A percentile compares a stretch with the other conserved stretches of the same genome.
phyloP scores from a whole-genome alignment of 1,140 invertebrate genomes.

The Uloborus diversus region DNA sequence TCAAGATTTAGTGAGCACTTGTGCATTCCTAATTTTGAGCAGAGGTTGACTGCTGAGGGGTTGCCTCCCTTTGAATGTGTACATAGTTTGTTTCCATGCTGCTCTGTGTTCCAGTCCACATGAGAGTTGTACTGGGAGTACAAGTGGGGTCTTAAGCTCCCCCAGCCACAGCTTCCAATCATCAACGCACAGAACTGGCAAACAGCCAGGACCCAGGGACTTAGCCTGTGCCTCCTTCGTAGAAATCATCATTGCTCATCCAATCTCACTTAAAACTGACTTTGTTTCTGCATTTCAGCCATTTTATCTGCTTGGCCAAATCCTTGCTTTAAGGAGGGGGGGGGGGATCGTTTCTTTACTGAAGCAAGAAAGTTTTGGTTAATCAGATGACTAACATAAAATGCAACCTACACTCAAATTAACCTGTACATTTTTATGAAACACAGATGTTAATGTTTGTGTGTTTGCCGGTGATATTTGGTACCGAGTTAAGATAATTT shows the following conservation, averaged over 20 bases:
- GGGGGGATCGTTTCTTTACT: too few species aligned
- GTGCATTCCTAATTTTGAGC: conserved; percentile 41
- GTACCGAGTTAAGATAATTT: too few species aligned
- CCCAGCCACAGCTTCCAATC: conserved; percentile 54
- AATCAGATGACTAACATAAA: too few species aligned
- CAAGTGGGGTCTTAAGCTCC: conserved; percentile 32
- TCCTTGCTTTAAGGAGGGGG: too few species aligned
- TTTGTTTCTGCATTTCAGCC: neutral
- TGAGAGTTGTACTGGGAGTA: conserved; percentile 46
- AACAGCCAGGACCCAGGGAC: conserved; percentile 46
- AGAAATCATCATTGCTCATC: conserved; percentile 34
- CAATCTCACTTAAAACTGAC: neutral
- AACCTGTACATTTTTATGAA: too few species aligned
- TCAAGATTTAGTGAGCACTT: conserved; percentile 47
- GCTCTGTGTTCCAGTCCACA: conserved; percentile 49
- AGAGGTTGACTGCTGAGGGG: neutral
- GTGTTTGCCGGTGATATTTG: too few species aligned
- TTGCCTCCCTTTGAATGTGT: neutral
- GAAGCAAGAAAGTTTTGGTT: too few species aligned
- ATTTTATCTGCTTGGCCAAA: too few species aligned
- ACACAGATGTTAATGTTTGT: too few species aligned
- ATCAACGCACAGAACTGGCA: conserved; percentile 54
- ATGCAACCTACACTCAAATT: too few species aligned
- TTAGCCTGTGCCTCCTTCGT: conserved; percentile 56
- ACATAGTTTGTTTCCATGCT: conserved; percentile 14